A percentile compares a stretch with the other conserved stretches of the same genome.
phyloP scores from a whole-genome alignment of 2,797 vertebrate genomes.

The Benthosema pterotum region DNA sequence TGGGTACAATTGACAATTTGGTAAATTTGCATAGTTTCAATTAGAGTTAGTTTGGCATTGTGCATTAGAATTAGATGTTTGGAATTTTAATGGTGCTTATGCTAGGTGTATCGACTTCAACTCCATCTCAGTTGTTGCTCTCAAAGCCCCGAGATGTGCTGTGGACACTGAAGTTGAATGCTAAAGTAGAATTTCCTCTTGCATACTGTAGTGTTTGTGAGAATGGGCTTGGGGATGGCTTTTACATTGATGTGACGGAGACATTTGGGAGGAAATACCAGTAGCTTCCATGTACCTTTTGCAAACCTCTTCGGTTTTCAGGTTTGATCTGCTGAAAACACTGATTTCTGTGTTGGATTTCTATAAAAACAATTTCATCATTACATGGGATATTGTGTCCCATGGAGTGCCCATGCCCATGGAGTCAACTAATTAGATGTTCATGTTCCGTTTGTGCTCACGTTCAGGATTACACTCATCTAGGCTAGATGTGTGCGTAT shows the following conservation, averaged over 20 bases:
- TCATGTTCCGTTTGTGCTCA: slow-evolving; percentile 37
- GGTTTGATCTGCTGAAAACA: slow-evolving; percentile 7
- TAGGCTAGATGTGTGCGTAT: slow-evolving; percentile 46
- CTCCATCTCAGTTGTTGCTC: slow-evolving; percentile 1
- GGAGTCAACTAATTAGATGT: too few relatives aligned
- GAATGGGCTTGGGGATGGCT: too few relatives aligned
- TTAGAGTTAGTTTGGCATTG: background rate
- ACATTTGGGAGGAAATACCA: too few relatives aligned
- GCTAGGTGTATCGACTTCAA: slow-evolving; percentile 1
- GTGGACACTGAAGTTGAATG: background rate
- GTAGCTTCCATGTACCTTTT: slow-evolving; percentile 4
- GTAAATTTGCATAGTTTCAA: too few relatives aligned
- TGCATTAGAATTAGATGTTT: slow-evolving; percentile 4
- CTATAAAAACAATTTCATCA: background rate
- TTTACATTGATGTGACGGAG: background rate
- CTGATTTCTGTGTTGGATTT: slow-evolving; percentile 1
- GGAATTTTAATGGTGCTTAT: background rate
- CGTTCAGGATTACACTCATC: slow-evolving; percentile 63
- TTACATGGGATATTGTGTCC: background rate
- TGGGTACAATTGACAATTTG: too few relatives aligned
- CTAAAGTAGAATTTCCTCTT: too few relatives aligned
- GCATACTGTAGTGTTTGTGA: too few relatives aligned
- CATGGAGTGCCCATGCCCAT: too few relatives aligned
- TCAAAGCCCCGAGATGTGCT: slow-evolving; percentile 1
- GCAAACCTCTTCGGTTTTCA: background rate